Base-by-base conservation (phyloP, 2,888 invertebrate species). In the Himalopsyche kuldschensis region DNA sequence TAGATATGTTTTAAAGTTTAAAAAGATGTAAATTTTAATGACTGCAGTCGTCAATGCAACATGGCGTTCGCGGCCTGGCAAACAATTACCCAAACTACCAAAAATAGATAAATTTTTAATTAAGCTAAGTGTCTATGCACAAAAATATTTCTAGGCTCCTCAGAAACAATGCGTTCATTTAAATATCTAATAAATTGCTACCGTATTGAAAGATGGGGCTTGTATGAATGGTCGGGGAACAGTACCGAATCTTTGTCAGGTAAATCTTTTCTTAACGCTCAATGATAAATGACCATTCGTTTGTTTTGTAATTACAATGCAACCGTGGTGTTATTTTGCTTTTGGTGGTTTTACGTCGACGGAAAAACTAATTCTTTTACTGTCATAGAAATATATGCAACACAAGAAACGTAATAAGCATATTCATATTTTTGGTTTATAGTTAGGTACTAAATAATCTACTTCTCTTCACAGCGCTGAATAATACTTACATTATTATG, bases 141-240 rank as follows among this genome's bases (percentile, higher is more conserved):
- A 32, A 75, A 75, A 32, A 75, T 75, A 31, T 75, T 75, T 75
- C 31, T 75, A n/a, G 31, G 1, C 31, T 30, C 10, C 1, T 27
- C 31, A 31, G 17, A 31, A 32, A 79, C 63, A 79, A 79, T 63
- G 63, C 63, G 55, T 32, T 35, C 17, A 27, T 78, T 78, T 46
- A 78, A 78, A 78, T 41, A 78, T 78, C 75, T 85, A 84, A 85
- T 82, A 84, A 84, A 84, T 85, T 77, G 85, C 85, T 85, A 85
- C 85, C 41, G 85, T 85, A 82, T 85, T 85, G 84, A 85, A 84
- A 84, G 84, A 75, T 84, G 79, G 32, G 6, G 48, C 55, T 76
- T 31, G n/a, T n/a, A n/a, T 75, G 76, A 78, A 76, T 35, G 17
- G 47, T 46, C 24, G 41, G 46, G 47, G 46, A n/a, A 48, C 76